Evolutionary conservation across 64 coral and sea anemone genomes (phyloP), one percentile per base, ranked within the genome.

Genomic region (Catalaphyllia jardinei): DNA sequence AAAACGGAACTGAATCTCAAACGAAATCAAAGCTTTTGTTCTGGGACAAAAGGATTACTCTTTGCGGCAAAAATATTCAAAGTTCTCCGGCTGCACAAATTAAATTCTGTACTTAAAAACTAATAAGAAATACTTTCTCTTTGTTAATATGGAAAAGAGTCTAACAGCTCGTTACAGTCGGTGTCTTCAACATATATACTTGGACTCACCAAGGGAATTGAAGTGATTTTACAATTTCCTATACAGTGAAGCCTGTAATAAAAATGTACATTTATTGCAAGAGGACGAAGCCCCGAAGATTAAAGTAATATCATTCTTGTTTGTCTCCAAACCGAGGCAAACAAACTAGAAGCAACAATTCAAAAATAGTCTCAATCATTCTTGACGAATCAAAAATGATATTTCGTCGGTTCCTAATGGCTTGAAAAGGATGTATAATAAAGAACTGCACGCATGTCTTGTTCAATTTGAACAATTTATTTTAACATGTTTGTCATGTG

Each of bases 371-470:
- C 28, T 80, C 52, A 80, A 61, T 80, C 29, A 17, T 19, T 60
- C 29, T 80, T 30, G 4, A 24, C 78, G 10, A 80, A 80, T 80
- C 20, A 31, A 31, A 61, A 30, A 80, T 60, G 5, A 19, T n/a
- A 33, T 31, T 60, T 61, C 55, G 3, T 31, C 54, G 29, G 78
- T 27, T 24, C 51, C 51, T 35, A 62, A 80, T 55, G 55, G 28
- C 78, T 30, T 80, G 78, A 80, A 80, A 80, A 80, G 52, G 27
- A 31, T 57, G 10, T 27, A 25, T 79, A 79, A 79, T 79, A 10
- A 79, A 55, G 25, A 16, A 62, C 54, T 38, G 28, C 14, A 38
- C 6, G 20, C 15, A n/a, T 71, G 22, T 85, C 63, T 25, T 67
- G 62, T 85, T 85, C 71, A 71, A 85, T 85, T 67, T 42, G 3